Evolutionary conservation across 2,113 vertebrate genomes (phyloP).

Genomic region (Zeus faber): DNA sequence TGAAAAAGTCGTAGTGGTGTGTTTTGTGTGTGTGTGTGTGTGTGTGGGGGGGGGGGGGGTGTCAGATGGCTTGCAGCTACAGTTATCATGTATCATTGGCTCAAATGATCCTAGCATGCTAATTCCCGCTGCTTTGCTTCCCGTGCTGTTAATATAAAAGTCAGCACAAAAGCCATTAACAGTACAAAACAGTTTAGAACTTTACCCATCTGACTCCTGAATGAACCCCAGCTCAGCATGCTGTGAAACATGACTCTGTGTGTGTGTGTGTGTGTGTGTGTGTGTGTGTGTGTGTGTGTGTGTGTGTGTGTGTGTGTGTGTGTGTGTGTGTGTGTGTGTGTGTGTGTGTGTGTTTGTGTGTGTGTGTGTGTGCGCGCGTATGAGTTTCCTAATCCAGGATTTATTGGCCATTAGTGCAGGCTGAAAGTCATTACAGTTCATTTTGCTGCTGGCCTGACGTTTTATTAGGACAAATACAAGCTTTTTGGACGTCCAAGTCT

Average conservation of each 20-base stretch:
- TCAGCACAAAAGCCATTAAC: slow-evolving; percentile 72
- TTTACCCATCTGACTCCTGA: slow-evolving; percentile 72
- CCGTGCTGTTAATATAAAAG: slow-evolving; percentile 70
- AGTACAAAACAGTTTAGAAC: slow-evolving; percentile 68
- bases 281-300: slow-evolving; percentile 19
- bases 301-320: slow-evolving; percentile 26
- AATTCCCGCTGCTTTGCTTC: slow-evolving; percentile 66
- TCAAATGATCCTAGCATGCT: slow-evolving; percentile 68
- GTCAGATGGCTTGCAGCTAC: slow-evolving; percentile 49
- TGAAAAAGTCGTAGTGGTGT: slow-evolving; percentile 34
- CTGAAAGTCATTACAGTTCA: slow-evolving; percentile 84
- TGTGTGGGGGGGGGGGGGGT: background rate
- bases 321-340: slow-evolving; percentile 10
- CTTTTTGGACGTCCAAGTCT: slow-evolving; percentile 60
- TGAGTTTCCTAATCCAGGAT: slow-evolving; percentile 76
- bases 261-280: slow-evolving; percentile 44
- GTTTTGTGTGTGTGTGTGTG: slow-evolving; percentile 26
- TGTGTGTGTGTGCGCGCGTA: slow-evolving; percentile 38
- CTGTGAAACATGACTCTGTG: slow-evolving; percentile 69
- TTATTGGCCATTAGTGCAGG: slow-evolving; percentile 84
- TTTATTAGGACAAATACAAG: slow-evolving; percentile 82
- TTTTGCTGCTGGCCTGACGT: slow-evolving; percentile 81
- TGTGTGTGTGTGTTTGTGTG: slow-evolving; percentile 6
- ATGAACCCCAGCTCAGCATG: slow-evolving; percentile 71
- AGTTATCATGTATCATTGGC: slow-evolving; percentile 67